A percentile compares a stretch with the other conserved stretches of the same genome.
These are phyloP conservation scores for Coenonympha glycerion DNA, from an alignment of 2,888 invertebrate genomes.

Conservation along the genomic window DNA sequence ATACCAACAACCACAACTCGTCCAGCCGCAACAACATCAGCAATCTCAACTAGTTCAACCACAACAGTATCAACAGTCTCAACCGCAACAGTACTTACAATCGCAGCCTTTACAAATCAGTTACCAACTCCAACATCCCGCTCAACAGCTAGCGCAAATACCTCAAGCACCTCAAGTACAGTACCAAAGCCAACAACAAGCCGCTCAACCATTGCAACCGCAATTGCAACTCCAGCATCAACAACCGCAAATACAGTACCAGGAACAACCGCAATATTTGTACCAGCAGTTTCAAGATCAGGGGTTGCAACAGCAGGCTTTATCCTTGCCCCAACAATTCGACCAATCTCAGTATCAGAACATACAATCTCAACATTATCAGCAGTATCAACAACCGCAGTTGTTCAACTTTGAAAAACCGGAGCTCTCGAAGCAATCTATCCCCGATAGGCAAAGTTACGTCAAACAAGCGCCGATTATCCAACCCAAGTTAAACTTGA, in stretches of 20 bases:
- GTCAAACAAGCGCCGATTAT: slow-evolving; percentile 16
- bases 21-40: slow-evolving; percentile 15
- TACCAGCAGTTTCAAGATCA: slow-evolving; percentile 18
- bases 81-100: slow-evolving; percentile 24
- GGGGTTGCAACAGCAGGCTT: slow-evolving; percentile 9
- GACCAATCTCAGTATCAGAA: slow-evolving; percentile 27
- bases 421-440: slow-evolving; percentile 6
- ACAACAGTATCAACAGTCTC: slow-evolving; percentile 22
- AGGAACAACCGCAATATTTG: slow-evolving; percentile 21
- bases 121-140: slow-evolving; percentile 30
- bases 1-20: slow-evolving; percentile 16
- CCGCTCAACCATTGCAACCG: slow-evolving; percentile 23
- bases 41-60: slow-evolving; percentile 15
- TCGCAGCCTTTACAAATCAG: slow-evolving; percentile 27
- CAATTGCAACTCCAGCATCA: slow-evolving; percentile 23
- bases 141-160: slow-evolving; percentile 17
- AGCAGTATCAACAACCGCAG: slow-evolving; percentile 25
- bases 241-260: slow-evolving; percentile 20
- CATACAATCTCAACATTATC: slow-evolving; percentile 19
- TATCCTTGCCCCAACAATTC: background rate
- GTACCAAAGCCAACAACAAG: slow-evolving; percentile 16
- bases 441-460: slow-evolving; percentile 11
- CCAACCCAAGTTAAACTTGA: slow-evolving; percentile 9
- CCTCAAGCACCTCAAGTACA: slow-evolving; percentile 22
- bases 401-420: slow-evolving; percentile 16